Conservation (phyloP, 1,140 invertebrate genomes). For the Charaxes varanes region DNA sequence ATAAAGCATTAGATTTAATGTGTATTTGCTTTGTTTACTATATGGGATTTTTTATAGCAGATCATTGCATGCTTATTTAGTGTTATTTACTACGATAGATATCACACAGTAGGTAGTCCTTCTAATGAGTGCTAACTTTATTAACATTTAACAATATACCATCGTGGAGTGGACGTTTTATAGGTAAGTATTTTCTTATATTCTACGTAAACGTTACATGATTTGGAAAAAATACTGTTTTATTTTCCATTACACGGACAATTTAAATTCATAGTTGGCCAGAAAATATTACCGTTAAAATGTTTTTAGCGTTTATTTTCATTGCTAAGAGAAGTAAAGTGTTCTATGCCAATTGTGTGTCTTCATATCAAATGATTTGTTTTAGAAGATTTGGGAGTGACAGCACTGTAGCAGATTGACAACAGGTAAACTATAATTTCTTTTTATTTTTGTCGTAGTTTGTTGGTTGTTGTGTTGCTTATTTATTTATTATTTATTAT, state of each 20-base stretch:
- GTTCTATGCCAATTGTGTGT: conserved; percentile 24
- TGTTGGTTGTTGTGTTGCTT: conserved; percentile 69
- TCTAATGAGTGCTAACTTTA: conserved; percentile 18
- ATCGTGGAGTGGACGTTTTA: conserved; percentile 9
- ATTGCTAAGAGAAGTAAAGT: conserved; percentile 16
- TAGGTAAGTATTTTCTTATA: conserved; percentile 13
- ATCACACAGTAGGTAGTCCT: not conserved
- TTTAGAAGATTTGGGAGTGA: conserved; percentile 22
- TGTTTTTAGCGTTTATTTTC: conserved; percentile 9
- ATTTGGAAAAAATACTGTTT: conserved; percentile 6
- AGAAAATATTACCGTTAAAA: conserved; percentile 6
- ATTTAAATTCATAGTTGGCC: conserved; percentile 10
- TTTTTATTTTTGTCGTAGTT: conserved; percentile 46
- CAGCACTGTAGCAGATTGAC: conserved; percentile 1
- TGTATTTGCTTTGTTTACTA: conserved; percentile 43
- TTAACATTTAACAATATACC: conserved; percentile 15
- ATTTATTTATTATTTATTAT: conserved; percentile 65
- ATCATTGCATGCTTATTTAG: conserved; percentile 41
- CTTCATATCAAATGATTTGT: conserved; percentile 15
- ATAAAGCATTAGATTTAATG: conserved; percentile 22
- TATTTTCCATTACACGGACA: conserved; percentile 14
- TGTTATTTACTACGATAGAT: conserved; percentile 5
- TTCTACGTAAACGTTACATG: conserved; percentile 5
- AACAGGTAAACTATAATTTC: conserved; percentile 21
- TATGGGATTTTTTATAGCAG: conserved; percentile 36